Base-by-base conservation (phyloP, 1,140 invertebrate genomes). In the Mylabris phalerata region DNA sequence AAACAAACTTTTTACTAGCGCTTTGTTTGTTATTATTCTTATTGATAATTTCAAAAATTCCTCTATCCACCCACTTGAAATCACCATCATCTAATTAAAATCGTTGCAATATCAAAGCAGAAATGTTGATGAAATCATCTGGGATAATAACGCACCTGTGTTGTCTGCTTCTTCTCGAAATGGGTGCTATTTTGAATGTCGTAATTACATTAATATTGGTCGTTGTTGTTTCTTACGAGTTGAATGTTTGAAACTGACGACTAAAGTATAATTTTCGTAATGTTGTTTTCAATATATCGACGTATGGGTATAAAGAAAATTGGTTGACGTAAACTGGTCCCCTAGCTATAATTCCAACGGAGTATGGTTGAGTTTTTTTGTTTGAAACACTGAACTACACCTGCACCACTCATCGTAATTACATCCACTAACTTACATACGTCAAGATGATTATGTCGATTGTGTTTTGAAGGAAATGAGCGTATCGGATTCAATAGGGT, bases 321-420 rank as follows among this genome's bases (percentile, higher is more conserved):
- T 57, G 56, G 56, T 45, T 50, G 56, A 50, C 50, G 40, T 50
- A 57, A 57, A 57, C 48, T 57, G 43, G 32, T 57, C 56, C 56
- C 56, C 42, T 41, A 47, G 48, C 56, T 50, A 48, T 57, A 57
- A 57, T 57, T 57, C 48, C 38, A 44, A 26, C 44, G 48, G 46
- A 48, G 56, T 54, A 45, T 44, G 51, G 41, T 52, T 41, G 48
- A 49, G 47, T 19, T 32, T 32, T n/a, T 32, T 32, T 4, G 4
- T 4, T 32, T 32, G 32, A 32, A 49, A 50, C 48, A 50, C 48
- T 57, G 40, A 57, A 49, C 56, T 41, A 57, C 56, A 57, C 56
- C 56, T 57, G 56, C 43, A 57, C 56, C 56, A 57, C 56, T 57
- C 56, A 50, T 57, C 48, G 56, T 57, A 57, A 57, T 57, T 57